These are phyloP conservation scores for Brachionus angularis DNA, from an alignment of 1,140 invertebrate genomes.

Conservation along the genomic window DNA sequence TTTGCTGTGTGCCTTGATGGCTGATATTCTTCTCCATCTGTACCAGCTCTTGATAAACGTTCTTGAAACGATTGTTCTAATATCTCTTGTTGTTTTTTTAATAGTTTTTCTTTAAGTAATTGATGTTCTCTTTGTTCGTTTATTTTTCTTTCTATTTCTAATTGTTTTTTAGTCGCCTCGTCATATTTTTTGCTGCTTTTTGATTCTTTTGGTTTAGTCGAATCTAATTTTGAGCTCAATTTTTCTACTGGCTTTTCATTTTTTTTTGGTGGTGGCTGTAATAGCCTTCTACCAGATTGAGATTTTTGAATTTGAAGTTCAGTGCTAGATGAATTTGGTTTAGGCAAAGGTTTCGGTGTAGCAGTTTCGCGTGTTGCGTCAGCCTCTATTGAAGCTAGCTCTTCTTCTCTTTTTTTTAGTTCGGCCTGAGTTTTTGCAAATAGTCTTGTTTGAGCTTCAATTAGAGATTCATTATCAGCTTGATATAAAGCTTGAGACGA, in stretches of 20 bases:
- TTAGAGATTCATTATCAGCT: not conserved
- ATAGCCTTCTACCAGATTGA: not conserved
- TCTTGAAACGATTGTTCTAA: not conserved
- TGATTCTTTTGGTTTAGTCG: too few species aligned
- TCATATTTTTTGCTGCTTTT: not conserved
- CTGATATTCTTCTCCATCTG: not conserved
- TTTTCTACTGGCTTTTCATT: too few species aligned
- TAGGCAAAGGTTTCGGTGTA: not conserved
- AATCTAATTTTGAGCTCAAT: too few species aligned
- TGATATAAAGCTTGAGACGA: not conserved
- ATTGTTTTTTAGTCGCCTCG: not conserved
- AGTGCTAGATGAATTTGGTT: not conserved
- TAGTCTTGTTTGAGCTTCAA: not conserved
- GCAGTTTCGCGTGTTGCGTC: not conserved
- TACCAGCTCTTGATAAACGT: not conserved
- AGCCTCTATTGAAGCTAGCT: conserved; percentile 13
- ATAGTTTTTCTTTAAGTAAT: not conserved
- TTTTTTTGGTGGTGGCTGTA: conserved; percentile 17
- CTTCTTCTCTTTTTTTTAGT: conserved; percentile 14
- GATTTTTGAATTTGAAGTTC: conserved; percentile 27
- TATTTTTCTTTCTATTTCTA: not conserved
- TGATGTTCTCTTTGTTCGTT: conserved; percentile 7
- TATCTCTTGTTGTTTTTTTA: conserved; percentile 20
- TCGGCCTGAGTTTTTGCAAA: conserved; percentile 12
- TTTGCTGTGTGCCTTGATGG: not conserved